A percentile compares a stretch with the other conserved stretches of the same genome.
These are phyloP conservation scores for Poeciliopsis presidionis DNA, from an alignment of 2,797 vertebrate genomes.

Conservation along the genomic window DNA sequence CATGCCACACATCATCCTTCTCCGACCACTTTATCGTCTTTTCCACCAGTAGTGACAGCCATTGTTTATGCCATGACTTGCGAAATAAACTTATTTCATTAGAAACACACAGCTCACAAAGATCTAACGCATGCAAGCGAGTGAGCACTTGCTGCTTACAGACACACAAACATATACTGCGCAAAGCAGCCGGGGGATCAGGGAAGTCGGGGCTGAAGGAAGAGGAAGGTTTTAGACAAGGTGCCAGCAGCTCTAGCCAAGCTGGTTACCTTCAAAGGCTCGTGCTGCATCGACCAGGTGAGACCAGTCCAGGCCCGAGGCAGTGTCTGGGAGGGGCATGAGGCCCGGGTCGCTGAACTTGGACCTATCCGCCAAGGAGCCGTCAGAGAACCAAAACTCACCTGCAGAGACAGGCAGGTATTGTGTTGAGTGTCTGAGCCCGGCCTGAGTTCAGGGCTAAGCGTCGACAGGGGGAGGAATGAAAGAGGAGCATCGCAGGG, in stretches of 20 bases:
- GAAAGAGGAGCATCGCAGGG: constrained; percentile 26
- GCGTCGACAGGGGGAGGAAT: constrained; percentile 39
- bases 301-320: constrained; percentile 93
- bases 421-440: constrained; percentile 68
- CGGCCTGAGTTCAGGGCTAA: constrained; percentile 43
- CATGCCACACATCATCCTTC: too few species aligned
- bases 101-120: constrained; percentile 50
- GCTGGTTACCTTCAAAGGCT: constrained; percentile 95
- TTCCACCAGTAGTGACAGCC: too few species aligned
- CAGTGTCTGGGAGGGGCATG: constrained; percentile 96
- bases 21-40: too few species aligned
- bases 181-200: constrained; percentile 50
- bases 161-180: constrained; percentile 45
- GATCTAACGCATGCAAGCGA: constrained; percentile 64
- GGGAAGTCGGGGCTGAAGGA: neutral
- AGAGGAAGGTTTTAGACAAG: constrained; percentile 41
- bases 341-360: constrained; percentile 94
- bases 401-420: constrained; percentile 84
- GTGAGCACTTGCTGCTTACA: constrained; percentile 53
- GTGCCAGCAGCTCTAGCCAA: constrained; percentile 71
- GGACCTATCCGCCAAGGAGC: constrained; percentile 94
- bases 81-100: too few species aligned
- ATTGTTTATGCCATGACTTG: too few species aligned
- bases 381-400: constrained; percentile 98
- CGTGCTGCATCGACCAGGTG: constrained; percentile 95